A percentile compares a stretch with the other conserved stretches of the same genome.
Conservation (phyloP, 2,797 vertebrate species). For the Gallinago nigripennis region DNA sequence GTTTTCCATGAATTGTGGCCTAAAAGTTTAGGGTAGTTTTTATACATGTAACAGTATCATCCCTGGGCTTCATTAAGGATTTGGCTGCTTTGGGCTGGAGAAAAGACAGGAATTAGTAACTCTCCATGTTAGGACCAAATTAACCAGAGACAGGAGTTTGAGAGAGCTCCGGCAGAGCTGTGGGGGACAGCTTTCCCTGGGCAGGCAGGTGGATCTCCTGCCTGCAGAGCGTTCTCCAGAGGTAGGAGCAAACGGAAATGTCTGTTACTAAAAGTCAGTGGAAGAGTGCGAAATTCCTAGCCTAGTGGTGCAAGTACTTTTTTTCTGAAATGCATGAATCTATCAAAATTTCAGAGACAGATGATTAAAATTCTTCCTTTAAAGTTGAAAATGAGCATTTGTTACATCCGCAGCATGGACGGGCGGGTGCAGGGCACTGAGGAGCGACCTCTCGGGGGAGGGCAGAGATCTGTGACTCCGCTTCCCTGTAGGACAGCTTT, state of each 20-base stretch:
- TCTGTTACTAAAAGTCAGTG: not conserved
- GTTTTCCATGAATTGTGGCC: not conserved
- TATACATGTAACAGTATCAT: rapidly evolving
- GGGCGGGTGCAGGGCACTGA: rapidly evolving
- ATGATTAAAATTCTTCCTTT: not conserved
- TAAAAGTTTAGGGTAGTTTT: not conserved
- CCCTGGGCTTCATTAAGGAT: not conserved
- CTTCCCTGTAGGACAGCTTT: not conserved
- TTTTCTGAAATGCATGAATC: not conserved
- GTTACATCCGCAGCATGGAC: not conserved
- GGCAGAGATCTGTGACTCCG: not conserved
- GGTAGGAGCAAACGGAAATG: not conserved
- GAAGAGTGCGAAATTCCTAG: not conserved
- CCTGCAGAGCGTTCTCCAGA: not conserved
- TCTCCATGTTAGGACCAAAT: not conserved
- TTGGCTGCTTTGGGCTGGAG: not conserved
- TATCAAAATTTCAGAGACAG: not conserved
- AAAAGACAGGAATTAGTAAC: not conserved
- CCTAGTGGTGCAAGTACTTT: not conserved
- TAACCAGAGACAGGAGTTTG: not conserved
- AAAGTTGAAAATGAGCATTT: not conserved
- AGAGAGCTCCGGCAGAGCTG: not conserved
- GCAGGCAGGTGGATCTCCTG: rapidly evolving
- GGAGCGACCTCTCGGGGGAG: not conserved
- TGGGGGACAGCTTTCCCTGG: not conserved